Conservation (phyloP, 2,113 vertebrate genomes). For the Aspidoscelis tigris region DNA sequence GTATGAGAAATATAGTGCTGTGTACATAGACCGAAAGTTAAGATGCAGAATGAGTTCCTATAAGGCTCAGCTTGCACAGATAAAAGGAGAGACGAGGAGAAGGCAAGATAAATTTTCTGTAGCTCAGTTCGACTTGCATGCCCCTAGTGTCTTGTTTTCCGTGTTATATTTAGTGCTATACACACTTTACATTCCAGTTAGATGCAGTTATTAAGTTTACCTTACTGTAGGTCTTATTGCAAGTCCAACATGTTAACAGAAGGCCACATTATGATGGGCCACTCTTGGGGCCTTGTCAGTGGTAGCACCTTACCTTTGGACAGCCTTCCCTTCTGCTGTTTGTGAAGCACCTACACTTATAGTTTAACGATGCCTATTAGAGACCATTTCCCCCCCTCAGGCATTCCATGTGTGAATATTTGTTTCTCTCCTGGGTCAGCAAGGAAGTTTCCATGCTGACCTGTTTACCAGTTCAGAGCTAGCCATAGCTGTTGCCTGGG, state of each 20-base stretch:
- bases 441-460: no score
- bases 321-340: no score
- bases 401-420: not conserved
- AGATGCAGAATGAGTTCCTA: slow-evolving; percentile 56
- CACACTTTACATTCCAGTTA: not conserved
- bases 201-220: not conserved
- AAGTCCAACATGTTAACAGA: no score
- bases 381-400: no score
- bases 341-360: no score
- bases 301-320: no score
- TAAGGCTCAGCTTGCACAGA: slow-evolving; percentile 44
- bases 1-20: not conserved
- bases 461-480: no score
- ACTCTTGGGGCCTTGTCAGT: no score
- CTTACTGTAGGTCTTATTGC: no score
- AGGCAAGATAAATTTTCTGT: not conserved
- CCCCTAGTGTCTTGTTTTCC: rapidly evolving
- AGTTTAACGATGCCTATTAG: no score
- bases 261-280: no score
- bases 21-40: not conserved
- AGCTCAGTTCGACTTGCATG: slow-evolving; percentile 8
- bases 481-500: no score
- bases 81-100: not conserved
- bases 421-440: not conserved
- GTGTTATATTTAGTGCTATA: not conserved